Conservation (phyloP, 2,797 vertebrate genomes). For the Sandelia bainsii region DNA sequence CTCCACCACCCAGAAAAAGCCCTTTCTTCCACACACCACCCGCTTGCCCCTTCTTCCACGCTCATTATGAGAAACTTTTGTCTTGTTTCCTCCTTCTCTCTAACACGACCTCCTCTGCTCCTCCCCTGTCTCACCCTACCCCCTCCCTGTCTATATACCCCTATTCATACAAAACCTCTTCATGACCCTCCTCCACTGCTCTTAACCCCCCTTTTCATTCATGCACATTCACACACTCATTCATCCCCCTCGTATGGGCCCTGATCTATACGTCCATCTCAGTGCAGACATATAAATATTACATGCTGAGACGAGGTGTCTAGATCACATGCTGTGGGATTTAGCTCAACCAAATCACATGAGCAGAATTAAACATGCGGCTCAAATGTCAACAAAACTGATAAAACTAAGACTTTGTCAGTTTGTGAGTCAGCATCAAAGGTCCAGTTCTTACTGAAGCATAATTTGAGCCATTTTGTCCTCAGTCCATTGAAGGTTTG, state of each 20-base stretch:
- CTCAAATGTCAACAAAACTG: not conserved
- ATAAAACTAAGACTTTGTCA: not conserved
- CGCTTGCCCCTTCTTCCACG: slow-evolving; percentile 74
- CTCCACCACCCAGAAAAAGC: slow-evolving; percentile 66
- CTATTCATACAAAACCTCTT: slow-evolving; percentile 71
- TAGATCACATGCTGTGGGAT: slow-evolving; percentile 31
- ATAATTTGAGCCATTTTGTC: slow-evolving; percentile 3
- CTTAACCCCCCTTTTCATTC: slow-evolving; percentile 67
- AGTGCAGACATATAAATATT: slow-evolving; percentile 63
- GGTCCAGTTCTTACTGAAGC: not conserved
- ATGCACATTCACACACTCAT: slow-evolving; percentile 68
- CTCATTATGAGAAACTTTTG: slow-evolving; percentile 85
- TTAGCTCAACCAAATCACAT: slow-evolving; percentile 13
- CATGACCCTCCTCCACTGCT: slow-evolving; percentile 53
- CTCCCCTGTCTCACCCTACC: slow-evolving; percentile 73
- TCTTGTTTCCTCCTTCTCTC: slow-evolving; percentile 80
- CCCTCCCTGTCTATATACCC: slow-evolving; percentile 60
- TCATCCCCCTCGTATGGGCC: slow-evolving; percentile 30
- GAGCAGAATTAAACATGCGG: slow-evolving; percentile 11
- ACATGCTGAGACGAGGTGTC: slow-evolving; percentile 49
- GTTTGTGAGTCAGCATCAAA: not conserved
- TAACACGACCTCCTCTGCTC: slow-evolving; percentile 68
- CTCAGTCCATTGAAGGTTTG: not conserved
- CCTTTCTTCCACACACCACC: slow-evolving; percentile 70
- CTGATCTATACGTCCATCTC: slow-evolving; percentile 52